Conservation (phyloP, 2,113 vertebrate genomes). For the Hyaena hyaena region DNA sequence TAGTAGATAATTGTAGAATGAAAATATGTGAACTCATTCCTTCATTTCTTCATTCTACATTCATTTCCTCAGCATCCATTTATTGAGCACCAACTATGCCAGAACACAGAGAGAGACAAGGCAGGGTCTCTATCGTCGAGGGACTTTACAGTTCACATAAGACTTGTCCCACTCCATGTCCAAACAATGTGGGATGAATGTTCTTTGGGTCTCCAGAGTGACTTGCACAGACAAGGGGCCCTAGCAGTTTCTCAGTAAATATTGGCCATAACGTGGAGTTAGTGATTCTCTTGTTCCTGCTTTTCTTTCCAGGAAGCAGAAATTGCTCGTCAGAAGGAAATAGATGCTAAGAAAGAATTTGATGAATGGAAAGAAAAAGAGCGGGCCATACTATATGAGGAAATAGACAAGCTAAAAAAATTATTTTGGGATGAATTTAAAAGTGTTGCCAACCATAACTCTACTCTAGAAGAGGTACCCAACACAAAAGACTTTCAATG, state of each 20-base stretch:
- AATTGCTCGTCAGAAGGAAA: conserved; percentile 72
- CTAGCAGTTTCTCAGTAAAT: background rate
- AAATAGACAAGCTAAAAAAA: conserved; percentile 82
- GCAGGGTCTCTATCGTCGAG: background rate
- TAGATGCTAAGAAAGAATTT: conserved; percentile 78
- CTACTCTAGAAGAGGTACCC: conserved; percentile 83
- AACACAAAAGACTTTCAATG: background rate
- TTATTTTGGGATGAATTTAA: conserved; percentile 82
- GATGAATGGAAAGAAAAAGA: conserved; percentile 88
- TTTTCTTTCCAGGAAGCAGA: conserved; percentile 83
- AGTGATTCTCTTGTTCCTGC: background rate
- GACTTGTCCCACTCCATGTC: background rate
- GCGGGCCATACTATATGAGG: conserved; percentile 77
- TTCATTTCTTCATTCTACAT: background rate
- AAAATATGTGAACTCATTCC: background rate
- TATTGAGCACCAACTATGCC: background rate
- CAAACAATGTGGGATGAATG: background rate
- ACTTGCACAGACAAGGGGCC: background rate
- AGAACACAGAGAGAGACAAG: background rate
- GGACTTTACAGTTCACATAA: background rate
- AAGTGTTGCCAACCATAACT: conserved; percentile 82
- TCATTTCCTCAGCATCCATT: background rate
- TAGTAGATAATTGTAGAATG: conserved; percentile 3
- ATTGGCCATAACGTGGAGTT: background rate
- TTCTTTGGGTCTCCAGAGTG: background rate